phyloP scores from a whole-genome alignment of 2,797 vertebrate species.

The Gadopsis marmoratus region DNA sequence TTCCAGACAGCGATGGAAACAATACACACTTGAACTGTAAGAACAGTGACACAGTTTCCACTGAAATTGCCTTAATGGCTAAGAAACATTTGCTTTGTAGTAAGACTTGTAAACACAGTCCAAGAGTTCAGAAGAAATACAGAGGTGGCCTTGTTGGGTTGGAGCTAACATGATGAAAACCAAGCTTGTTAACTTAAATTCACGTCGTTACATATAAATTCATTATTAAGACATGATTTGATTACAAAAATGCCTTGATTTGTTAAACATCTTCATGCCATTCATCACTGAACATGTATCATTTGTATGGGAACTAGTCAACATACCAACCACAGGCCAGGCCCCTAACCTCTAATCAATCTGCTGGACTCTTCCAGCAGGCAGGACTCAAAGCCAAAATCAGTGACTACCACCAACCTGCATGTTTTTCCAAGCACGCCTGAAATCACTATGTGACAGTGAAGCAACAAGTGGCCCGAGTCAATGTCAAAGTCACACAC shows the following conservation, averaged over 20 bases:
- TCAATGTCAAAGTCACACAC: background rate
- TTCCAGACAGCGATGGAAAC: conserved; percentile 11
- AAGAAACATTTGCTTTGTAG: background rate
- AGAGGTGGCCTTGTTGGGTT: background rate
- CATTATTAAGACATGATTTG: background rate
- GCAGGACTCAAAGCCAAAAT: background rate
- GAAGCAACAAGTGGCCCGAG: conserved; percentile 7
- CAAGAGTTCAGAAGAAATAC: background rate
- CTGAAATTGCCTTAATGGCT: background rate
- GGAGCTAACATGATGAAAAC: background rate
- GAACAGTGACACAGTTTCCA: background rate
- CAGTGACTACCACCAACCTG: background rate
- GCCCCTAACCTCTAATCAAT: background rate
- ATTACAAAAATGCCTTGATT: background rate
- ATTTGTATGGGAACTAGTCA: background rate
- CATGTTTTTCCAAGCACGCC: background rate
- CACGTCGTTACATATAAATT: background rate
- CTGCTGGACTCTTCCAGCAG: background rate
- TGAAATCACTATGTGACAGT: background rate
- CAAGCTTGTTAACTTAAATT: background rate
- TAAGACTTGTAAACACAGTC: background rate
- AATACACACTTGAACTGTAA: conserved; percentile 6
- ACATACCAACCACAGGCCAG: background rate
- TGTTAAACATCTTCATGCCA: background rate
- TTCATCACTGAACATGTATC: background rate